Evolutionary conservation across 1,140 invertebrate genomes (phyloP), one percentile per base, ranked within the genome.

Genomic region (Penaeus japonicus): DNA sequence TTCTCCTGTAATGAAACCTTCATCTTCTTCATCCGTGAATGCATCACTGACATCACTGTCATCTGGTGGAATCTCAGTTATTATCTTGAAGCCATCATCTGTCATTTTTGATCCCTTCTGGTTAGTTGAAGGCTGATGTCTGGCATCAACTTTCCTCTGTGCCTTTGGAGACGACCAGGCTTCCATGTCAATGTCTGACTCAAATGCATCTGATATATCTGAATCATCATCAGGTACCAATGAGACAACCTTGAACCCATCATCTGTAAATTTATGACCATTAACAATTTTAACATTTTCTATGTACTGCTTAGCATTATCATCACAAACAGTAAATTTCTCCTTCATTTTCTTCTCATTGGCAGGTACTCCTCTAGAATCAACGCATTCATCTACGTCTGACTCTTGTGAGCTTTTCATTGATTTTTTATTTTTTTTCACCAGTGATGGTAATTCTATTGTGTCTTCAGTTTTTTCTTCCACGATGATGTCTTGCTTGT

Each of bases 201-300:
- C 87, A 78, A 88, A 88, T 30, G 87, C 87, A 78, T 88, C 87
- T n/a, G 87, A 88, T 20, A 88, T 20, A 88, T 88, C 87, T n/a
- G 80, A 83, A 81, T 88, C 87, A 62, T 88, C 87, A 32, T 88
- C 80, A 59, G 87, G 87, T 35, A 88, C 62, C 0, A 35, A 59
- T 0, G 87, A 83, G 2, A 84, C 87, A 78, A 88, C 78, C 62
- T 88, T 88, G 53, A 84, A 88, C n/a, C 87, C 87, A 65, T 88
- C 87, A 4, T 88, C 79, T 27, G 87, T 88, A 47, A 47, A 47
- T 47, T 47, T 47, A 12, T 47, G 10, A 15, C 47, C 47, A 47
- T 47, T 47, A 47, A 47, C 47, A 12, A 15, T 47, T 47, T 47
- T 47, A 15, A 47, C 47, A 47, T 47, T 47, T 47, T 47, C 47